Conservation (phyloP, 2,797 vertebrate genomes). For the Myoxocephalus aenaeus region DNA sequence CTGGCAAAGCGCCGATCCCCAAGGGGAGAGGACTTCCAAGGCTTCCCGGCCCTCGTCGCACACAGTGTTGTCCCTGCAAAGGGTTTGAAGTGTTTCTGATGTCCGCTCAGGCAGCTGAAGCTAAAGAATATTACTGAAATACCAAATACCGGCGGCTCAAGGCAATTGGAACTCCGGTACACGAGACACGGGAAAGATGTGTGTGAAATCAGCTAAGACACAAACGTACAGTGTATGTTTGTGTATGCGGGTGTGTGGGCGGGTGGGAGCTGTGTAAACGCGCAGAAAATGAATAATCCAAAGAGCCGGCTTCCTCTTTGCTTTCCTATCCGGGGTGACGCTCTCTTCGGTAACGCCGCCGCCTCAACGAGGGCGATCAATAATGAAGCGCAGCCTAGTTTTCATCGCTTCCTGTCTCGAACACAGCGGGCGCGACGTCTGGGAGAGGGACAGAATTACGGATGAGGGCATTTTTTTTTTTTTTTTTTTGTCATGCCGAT, state of each 20-base stretch:
- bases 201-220: slow-evolving; percentile 30
- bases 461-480: slow-evolving; percentile 27
- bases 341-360: slow-evolving; percentile 12
- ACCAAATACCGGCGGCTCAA: slow-evolving; percentile 8
- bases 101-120: slow-evolving; percentile 51
- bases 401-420: slow-evolving; percentile 18
- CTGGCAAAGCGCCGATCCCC: slow-evolving; percentile 59
- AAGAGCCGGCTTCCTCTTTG: slow-evolving; percentile 12
- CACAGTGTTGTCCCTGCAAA: slow-evolving; percentile 62
- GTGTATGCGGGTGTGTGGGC: slow-evolving; percentile 17
- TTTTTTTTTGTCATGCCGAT: slow-evolving; percentile 36
- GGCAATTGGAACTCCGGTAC: slow-evolving; percentile 32
- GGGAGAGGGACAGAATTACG: slow-evolving; percentile 43
- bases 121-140: slow-evolving; percentile 47
- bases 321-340: slow-evolving; percentile 2
- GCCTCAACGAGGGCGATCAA: slow-evolving; percentile 54
- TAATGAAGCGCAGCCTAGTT: slow-evolving; percentile 62
- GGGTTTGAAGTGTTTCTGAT: slow-evolving; percentile 69
- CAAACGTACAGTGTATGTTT: slow-evolving; percentile 12
- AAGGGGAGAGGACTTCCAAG: slow-evolving; percentile 68
- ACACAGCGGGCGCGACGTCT: slow-evolving; percentile 8
- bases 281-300: slow-evolving; percentile 30
- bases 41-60: slow-evolving; percentile 65
- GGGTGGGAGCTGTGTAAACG: slow-evolving; percentile 2
- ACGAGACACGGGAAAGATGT: slow-evolving; percentile 25